phyloP scores from a whole-genome alignment of 2,113 vertebrate genomes.

The Benitochromis conjunctus region DNA sequence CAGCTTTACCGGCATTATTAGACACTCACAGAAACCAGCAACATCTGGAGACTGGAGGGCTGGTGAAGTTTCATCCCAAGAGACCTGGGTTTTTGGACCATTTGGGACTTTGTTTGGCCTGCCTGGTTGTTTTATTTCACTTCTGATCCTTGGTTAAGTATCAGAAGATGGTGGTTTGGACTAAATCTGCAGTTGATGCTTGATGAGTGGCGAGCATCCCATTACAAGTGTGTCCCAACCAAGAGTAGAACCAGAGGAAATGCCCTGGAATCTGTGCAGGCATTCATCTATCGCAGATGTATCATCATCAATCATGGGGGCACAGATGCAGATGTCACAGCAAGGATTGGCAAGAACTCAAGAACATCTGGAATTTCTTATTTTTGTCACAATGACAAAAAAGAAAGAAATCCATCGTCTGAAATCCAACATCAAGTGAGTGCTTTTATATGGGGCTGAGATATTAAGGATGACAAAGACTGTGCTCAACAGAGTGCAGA shows the following conservation, averaged over 20 bases:
- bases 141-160: not conserved
- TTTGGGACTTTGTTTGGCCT: not conserved
- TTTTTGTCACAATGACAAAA: not conserved
- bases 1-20: not conserved
- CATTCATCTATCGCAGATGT: not conserved
- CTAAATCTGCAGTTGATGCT: not conserved
- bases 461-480: not conserved
- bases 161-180: not conserved
- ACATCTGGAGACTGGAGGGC: not conserved
- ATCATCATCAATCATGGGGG: not conserved
- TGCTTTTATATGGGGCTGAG: not conserved
- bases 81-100: not conserved
- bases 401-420: not conserved
- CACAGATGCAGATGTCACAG: not conserved
- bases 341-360: not conserved
- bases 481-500: not conserved
- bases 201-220: not conserved
- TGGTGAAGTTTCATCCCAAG: not conserved
- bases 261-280: not conserved
- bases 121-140: not conserved
- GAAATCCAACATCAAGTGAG: not conserved
- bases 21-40: not conserved
- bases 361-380: not conserved
- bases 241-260: not conserved
- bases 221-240: accelerated